Evolutionary conservation across 2,888 invertebrate species (phyloP), one percentile per base, ranked within the genome.

Genomic region (Subacronicta megacephala): DNA sequence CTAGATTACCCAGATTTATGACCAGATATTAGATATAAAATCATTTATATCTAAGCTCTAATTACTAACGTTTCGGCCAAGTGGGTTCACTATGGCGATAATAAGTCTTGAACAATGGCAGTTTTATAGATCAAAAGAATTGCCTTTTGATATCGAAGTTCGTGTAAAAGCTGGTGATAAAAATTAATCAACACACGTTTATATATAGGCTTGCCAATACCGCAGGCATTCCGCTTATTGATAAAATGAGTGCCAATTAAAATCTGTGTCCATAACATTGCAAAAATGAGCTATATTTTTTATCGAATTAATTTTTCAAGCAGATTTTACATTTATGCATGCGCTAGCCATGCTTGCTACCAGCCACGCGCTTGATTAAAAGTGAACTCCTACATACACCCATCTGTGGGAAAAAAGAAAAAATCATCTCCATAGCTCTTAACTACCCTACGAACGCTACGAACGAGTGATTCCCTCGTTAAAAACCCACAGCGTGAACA

Each of bases 71-170:
- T 64, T 65, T 47, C 42, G 41, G 18, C 10, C 7, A 58, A 75
- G 36, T 67, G 38, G 52, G 38, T 58, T 58, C 52, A 67, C 65
- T 70, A 65, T 45, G 49, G 37, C 47, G 38, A 54, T 49, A 63
- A 69, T 69, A 68, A 77, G 76, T 78, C 75, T 70, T 63, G 69
- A 68, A 73, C 66, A 72, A 67, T 67, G 59, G 64, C 68, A 75
- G 69, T 73, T 82, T 72, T 72, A 74, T 63, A 71, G 75, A 80
- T 82, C 81, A 82, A 82, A 82, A 68, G 55, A 58, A 65, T 53
- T 3, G 61, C 54, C 73, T 80, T n/a, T 76, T 75, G 77, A 77
- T 72, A 72, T 64, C 55, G 49, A 68, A 76, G 70, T 75, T 70
- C 64, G 60, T 65, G 61, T 69, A 62, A 68, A 65, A 73, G 53